phyloP scores from a whole-genome alignment of 2,797 vertebrate species.

The Macrochelys suwanniensis region DNA sequence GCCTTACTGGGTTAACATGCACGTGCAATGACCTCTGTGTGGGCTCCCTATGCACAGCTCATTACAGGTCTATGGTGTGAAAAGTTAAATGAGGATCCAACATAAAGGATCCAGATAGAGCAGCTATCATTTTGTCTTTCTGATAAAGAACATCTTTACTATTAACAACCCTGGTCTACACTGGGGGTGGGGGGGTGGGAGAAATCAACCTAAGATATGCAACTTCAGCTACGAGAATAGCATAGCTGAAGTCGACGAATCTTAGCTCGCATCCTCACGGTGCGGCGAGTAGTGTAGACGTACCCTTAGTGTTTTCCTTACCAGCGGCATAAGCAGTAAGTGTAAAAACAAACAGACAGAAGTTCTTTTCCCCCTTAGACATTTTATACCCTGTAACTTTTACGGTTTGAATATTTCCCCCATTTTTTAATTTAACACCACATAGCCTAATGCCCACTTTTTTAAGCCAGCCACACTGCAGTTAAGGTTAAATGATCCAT shows the following conservation, averaged over 20 bases:
- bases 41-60: not conserved
- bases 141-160: not conserved
- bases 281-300: too few relatives aligned
- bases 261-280: too few relatives aligned
- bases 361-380: not conserved
- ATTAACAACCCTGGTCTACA: too few relatives aligned
- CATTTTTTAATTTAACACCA: not conserved
- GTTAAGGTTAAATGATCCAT: not conserved
- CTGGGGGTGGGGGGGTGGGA: too few relatives aligned
- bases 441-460: not conserved
- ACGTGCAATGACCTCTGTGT: not conserved
- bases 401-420: not conserved
- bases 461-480: not conserved
- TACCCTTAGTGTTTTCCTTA: not conserved
- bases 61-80: not conserved
- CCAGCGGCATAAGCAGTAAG: not conserved
- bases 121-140: not conserved
- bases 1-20: not conserved
- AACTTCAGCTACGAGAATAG: too few relatives aligned
- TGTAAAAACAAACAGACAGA: not conserved
- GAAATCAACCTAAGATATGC: too few relatives aligned
- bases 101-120: not conserved
- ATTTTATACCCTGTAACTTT: not conserved
- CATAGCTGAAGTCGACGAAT: too few relatives aligned
- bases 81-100: not conserved